Percentiles rank a stretch among this genome's conserved stretches.
These are phyloP conservation scores for Thereva unica DNA, from an alignment of 2,888 invertebrate genomes.

Conservation along the genomic window DNA sequence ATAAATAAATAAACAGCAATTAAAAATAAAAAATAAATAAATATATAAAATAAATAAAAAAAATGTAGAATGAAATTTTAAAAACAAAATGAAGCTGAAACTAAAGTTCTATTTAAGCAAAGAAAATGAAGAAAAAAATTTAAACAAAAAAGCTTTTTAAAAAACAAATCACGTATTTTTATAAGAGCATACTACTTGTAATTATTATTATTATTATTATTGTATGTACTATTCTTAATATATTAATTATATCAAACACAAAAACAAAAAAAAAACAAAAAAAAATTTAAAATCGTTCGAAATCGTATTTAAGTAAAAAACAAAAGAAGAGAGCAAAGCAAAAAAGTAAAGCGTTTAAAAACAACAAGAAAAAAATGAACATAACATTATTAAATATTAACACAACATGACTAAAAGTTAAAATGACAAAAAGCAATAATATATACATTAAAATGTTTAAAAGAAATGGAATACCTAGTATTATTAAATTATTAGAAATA, in stretches of 20 bases:
- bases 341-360: not conserved
- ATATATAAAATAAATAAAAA: not conserved
- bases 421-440: conserved; percentile 34
- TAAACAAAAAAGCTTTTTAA: conserved; percentile 27
- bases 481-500: conserved; percentile 22
- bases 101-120: conserved; percentile 6
- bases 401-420: not conserved
- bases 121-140: conserved; percentile 33
- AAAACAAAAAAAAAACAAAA: too few relatives aligned
- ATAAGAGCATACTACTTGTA: conserved; percentile 38
- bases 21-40: not conserved
- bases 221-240: too few relatives aligned
- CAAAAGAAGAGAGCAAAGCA: too few relatives aligned
- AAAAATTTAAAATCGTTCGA: too few relatives aligned
- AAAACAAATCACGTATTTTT: conserved; percentile 40
- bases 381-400: not conserved
- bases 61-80: too few relatives aligned
- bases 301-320: too few relatives aligned
- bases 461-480: not conserved
- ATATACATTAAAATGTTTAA: conserved; percentile 31
- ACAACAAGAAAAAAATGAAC: conserved; percentile 22
- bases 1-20: not conserved
- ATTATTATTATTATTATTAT: conserved; percentile 25
- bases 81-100: too few relatives aligned
- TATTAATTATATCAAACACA: too few relatives aligned